phyloP scores from a whole-genome alignment of 2,113 vertebrate species.

The Ammospiza caudacuta region DNA sequence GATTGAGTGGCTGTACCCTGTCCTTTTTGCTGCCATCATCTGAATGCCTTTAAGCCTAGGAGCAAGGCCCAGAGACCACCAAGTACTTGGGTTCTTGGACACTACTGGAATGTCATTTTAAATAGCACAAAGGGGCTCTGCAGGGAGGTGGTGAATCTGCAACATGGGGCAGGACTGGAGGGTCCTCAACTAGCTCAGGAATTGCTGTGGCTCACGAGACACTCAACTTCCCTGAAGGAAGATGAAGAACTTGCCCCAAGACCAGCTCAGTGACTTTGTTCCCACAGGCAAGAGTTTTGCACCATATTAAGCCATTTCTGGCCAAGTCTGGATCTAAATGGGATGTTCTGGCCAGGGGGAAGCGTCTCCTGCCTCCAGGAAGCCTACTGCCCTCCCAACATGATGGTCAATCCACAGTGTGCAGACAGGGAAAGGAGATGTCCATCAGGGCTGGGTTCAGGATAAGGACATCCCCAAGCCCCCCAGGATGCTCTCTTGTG shows the following conservation, averaged over 20 bases:
- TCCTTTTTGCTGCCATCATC: background rate
- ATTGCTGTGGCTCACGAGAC: fast-evolving
- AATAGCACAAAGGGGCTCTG: background rate
- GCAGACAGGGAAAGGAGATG: background rate
- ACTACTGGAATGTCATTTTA: background rate
- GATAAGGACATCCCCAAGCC: background rate
- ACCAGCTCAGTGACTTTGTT: background rate
- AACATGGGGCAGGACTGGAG: background rate
- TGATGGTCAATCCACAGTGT: fast-evolving
- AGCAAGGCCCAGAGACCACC: background rate
- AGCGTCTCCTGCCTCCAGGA: background rate
- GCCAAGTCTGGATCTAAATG: background rate
- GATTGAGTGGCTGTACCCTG: background rate
- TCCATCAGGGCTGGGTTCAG: fast-evolving
- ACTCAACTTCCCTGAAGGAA: fast-evolving
- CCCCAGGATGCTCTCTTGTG: background rate
- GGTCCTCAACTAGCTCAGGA: background rate
- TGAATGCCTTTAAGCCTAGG: too few relatives aligned
- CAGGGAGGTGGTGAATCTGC: background rate
- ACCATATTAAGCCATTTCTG: background rate
- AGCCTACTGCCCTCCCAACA: background rate
- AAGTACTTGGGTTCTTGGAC: background rate
- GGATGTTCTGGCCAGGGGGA: too few relatives aligned
- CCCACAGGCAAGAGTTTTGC: background rate
- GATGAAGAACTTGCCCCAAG: background rate